A percentile compares a stretch with the other conserved stretches of the same genome.
Conservation (phyloP, 2,888 invertebrate genomes). For the Metallyticus violacea region DNA sequence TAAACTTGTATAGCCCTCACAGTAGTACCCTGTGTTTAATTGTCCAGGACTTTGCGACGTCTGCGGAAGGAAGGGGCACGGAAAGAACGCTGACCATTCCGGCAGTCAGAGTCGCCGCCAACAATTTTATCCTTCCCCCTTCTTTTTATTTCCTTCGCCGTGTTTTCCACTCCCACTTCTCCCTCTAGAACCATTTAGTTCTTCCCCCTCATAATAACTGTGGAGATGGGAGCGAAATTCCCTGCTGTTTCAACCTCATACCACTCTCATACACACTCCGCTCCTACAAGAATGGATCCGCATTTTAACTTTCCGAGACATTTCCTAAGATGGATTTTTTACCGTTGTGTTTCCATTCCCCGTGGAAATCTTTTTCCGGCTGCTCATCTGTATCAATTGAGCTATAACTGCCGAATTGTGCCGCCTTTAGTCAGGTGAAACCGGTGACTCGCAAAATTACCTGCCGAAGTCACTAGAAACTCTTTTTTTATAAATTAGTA, state of each 20-base stretch:
- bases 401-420: no score
- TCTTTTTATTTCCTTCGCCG: slow-evolving; percentile 5
- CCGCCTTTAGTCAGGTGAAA: no score
- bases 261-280: slow-evolving; percentile 6
- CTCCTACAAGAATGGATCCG: background rate
- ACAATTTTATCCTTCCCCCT: slow-evolving; percentile 14
- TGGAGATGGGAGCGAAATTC: slow-evolving; percentile 34
- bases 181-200: slow-evolving; percentile 32
- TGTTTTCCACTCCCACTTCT: slow-evolving; percentile 11
- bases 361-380: background rate
- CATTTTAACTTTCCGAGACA: background rate
- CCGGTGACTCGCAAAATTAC: no score
- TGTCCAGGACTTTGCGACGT: background rate
- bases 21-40: background rate
- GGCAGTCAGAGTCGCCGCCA: slow-evolving; percentile 7
- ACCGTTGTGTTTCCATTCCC: background rate
- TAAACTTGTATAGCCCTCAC: no score
- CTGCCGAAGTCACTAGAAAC: no score
- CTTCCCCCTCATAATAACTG: slow-evolving; percentile 30
- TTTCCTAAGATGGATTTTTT: background rate
- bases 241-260: slow-evolving; percentile 31
- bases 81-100: slow-evolving; percentile 11
- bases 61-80: background rate
- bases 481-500: no score
- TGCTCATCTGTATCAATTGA: background rate